Conservation (phyloP, 2,888 invertebrate species). For the Steromphala cineraria region DNA sequence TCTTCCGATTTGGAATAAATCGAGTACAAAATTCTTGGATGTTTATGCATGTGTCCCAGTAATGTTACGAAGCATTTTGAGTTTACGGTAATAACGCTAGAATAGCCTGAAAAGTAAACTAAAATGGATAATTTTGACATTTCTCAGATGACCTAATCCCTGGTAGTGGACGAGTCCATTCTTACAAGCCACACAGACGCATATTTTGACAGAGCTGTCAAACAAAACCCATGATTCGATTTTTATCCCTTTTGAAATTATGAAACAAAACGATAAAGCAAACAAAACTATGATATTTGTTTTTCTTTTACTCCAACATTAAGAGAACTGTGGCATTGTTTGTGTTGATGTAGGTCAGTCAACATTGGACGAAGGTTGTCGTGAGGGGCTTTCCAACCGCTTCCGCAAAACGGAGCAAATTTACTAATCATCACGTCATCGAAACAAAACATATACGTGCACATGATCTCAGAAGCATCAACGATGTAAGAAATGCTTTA, state of each 20-base stretch:
- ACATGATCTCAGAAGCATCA: constrained; percentile 7
- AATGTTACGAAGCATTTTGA: too few species aligned
- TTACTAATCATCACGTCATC: not conserved
- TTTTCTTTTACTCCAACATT: not conserved
- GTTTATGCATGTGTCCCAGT: too few species aligned
- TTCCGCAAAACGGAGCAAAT: constrained; percentile 13
- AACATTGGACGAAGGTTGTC: constrained; percentile 28
- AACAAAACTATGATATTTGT: not conserved
- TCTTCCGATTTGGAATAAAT: not conserved
- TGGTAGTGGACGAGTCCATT: constrained; percentile 39
- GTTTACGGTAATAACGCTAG: not conserved
- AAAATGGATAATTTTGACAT: not conserved
- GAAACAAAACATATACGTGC: not conserved
- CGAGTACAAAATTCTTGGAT: too few species aligned
- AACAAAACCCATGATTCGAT: not conserved
- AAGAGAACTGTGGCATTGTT: constrained; percentile 1
- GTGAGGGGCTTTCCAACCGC: constrained; percentile 13
- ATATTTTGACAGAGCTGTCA: constrained; percentile 17
- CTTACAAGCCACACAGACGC: constrained; percentile 13
- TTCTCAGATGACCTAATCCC: not conserved
- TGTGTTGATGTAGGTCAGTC: constrained; percentile 18
- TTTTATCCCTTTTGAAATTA: not conserved
- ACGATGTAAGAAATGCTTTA: not conserved
- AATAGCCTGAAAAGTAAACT: not conserved
- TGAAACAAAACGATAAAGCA: not conserved